phyloP scores from a whole-genome alignment of 2,888 invertebrate genomes.

The Erynnis tages region DNA sequence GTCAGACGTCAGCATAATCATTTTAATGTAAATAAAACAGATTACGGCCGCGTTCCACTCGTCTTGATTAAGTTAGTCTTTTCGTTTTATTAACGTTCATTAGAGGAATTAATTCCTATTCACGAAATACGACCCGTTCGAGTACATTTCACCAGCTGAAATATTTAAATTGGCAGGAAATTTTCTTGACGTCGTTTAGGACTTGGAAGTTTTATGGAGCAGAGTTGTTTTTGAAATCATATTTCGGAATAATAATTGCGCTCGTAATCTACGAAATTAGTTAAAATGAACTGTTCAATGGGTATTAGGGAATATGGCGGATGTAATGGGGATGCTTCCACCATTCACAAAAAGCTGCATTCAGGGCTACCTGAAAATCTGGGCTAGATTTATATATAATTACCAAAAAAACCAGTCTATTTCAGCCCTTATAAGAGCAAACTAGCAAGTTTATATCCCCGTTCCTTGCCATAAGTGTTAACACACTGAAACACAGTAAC shows the following conservation, averaged over 20 bases:
- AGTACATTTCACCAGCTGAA: conserved; percentile 12
- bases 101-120: conserved; percentile 34
- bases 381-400: no score
- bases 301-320: no score
- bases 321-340: no score
- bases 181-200: conserved; percentile 20
- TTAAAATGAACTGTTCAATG: no score
- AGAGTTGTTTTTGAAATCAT: conserved; percentile 9
- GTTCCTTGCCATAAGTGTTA: conserved; percentile 10
- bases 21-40: conserved; percentile 29
- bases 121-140: conserved; percentile 7
- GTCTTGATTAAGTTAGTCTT: conserved; percentile 33
- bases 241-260: conserved; percentile 16
- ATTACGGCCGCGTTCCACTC: conserved; percentile 24
- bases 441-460: conserved; percentile 8
- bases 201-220: conserved; percentile 10
- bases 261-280: no score
- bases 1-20: no score
- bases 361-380: no score
- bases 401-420: not conserved
- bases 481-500: conserved; percentile 10
- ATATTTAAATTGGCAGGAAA: conserved; percentile 28
- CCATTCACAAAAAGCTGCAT: no score
- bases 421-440: not conserved
- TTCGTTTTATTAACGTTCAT: conserved; percentile 37